These are phyloP conservation scores for Delichon dasypus DNA, from an alignment of 2,797 vertebrate species.

Conservation along the genomic window DNA sequence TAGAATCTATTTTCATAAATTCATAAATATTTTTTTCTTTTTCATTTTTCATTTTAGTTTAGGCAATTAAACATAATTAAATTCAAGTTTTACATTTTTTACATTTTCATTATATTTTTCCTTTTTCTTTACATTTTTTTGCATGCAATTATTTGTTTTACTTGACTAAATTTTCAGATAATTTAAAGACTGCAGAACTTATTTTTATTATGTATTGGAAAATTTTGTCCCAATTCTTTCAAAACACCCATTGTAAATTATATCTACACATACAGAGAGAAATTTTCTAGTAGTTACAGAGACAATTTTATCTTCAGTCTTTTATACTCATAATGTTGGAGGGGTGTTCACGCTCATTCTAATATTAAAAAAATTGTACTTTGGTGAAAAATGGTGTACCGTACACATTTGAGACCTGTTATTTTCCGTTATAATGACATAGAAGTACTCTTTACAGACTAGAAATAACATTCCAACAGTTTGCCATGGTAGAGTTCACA, in stretches of 20 bases:
- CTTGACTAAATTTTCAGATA: neutral
- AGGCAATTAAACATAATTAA: neutral
- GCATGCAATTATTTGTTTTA: neutral
- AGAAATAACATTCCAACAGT: conserved; percentile 65
- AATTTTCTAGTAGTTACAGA: neutral
- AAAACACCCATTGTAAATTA: neutral
- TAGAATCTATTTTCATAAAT: neutral
- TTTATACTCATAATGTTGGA: neutral
- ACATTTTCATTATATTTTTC: neutral
- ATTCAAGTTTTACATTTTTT: neutral
- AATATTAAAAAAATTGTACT: conserved; percentile 1
- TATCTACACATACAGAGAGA: neutral
- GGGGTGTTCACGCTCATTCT: neutral
- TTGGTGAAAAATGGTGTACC: conserved; percentile 28
- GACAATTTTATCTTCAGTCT: neutral
- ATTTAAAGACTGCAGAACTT: neutral
- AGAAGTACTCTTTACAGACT: conserved; percentile 61
- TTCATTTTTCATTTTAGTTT: neutral
- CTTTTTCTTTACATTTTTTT: neutral
- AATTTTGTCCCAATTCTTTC: neutral
- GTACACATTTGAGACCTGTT: conserved; percentile 55
- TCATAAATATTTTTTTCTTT: neutral
- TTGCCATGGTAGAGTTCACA: conserved; percentile 50
- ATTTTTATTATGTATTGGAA: neutral
- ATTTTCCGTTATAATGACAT: conserved; percentile 71